phyloP scores from a whole-genome alignment of 2,888 invertebrate genomes.

The Anoncus sp. region DNA sequence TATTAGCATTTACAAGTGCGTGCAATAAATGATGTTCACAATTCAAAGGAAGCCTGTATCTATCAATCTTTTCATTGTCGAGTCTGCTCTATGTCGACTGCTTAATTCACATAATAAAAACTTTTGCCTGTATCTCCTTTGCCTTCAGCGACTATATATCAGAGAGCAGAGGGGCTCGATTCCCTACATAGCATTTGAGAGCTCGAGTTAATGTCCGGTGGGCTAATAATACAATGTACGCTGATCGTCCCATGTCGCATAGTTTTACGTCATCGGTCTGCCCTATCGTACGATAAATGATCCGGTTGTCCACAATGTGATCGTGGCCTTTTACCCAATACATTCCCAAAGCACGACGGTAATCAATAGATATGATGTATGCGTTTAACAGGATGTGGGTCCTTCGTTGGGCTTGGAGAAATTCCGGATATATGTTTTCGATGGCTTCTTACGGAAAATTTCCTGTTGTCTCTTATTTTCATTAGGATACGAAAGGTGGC shows the following conservation, averaged over 20 bases:
- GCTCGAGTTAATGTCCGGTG: conserved; percentile 57
- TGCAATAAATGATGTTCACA: neutral
- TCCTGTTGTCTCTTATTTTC: too few relatives aligned
- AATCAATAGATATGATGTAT: too few relatives aligned
- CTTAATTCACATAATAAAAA: neutral
- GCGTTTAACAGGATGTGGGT: too few relatives aligned
- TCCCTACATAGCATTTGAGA: conserved; percentile 51
- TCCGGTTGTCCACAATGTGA: conserved; percentile 25
- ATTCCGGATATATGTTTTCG: too few relatives aligned
- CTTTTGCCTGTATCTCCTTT: conserved; percentile 10
- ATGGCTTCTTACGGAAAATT: too few relatives aligned
- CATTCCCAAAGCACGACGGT: neutral
- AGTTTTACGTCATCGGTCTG: conserved; percentile 17
- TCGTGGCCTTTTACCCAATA: neutral
- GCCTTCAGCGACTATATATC: conserved; percentile 32
- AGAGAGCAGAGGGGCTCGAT: conserved; percentile 43
- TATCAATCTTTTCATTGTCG: conserved; percentile 43
- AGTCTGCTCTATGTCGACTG: neutral
- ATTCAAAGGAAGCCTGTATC: conserved; percentile 25
- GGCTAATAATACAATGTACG: conserved; percentile 50
- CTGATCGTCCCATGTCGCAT: conserved; percentile 26
- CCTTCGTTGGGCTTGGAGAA: too few relatives aligned
- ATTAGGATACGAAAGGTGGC: too few relatives aligned
- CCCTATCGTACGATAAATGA: conserved; percentile 24
- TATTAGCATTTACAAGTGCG: neutral